Conservation (phyloP, 2,113 vertebrate genomes). For the Serilophus lunatus region DNA sequence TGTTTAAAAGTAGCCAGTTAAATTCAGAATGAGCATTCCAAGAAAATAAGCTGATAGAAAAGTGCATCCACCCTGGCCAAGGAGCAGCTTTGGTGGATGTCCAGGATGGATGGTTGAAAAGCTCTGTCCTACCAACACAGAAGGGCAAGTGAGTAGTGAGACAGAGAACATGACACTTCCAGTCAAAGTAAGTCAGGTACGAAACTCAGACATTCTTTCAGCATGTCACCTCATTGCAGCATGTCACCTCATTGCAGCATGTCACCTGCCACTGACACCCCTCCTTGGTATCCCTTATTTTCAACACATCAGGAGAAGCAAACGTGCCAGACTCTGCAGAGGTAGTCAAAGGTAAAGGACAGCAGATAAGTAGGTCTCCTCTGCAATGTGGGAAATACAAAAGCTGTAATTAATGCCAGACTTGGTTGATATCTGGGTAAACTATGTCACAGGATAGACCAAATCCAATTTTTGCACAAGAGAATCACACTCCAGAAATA, state of each 20-base stretch:
- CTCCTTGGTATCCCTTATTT: background rate
- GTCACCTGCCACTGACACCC: background rate
- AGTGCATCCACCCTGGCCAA: background rate
- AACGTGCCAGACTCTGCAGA: background rate
- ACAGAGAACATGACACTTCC: background rate
- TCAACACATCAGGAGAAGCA: background rate
- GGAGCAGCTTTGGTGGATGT: background rate
- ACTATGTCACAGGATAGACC: background rate
- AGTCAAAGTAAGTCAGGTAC: background rate
- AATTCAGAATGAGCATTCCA: background rate
- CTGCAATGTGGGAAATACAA: background rate
- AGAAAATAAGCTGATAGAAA: background rate
- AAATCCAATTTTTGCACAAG: background rate
- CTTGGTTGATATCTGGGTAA: background rate
- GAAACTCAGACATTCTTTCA: background rate
- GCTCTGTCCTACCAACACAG: background rate
- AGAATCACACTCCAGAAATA: background rate
- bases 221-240: background rate
- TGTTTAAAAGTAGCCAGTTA: background rate
- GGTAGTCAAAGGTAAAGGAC: background rate
- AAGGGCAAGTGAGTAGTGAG: background rate
- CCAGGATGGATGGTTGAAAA: background rate
- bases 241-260: background rate
- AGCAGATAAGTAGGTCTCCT: background rate
- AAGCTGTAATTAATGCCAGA: background rate